Evolutionary conservation across 2,113 vertebrate species (phyloP).

Genomic region (Sander lucioperca): DNA sequence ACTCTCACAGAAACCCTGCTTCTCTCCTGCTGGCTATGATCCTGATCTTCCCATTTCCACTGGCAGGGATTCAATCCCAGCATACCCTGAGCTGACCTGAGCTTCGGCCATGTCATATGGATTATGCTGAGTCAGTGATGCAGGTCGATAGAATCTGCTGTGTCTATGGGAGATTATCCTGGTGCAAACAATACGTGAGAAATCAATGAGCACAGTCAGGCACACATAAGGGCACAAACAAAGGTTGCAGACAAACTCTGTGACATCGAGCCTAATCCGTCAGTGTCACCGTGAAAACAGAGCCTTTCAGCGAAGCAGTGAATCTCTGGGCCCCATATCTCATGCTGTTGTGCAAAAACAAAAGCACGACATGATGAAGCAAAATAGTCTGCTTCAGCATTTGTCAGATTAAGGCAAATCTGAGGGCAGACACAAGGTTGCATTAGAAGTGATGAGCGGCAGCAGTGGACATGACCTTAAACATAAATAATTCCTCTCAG

Average conservation of each 20-base stretch:
- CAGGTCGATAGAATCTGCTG: not conserved
- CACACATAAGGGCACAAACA: not conserved
- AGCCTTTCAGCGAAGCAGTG: not conserved
- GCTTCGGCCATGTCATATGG: not conserved
- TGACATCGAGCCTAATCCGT: not conserved
- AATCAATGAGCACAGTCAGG: not conserved
- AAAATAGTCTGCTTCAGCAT: constrained; percentile 2
- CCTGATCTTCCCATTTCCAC: constrained; percentile 31
- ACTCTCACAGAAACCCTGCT: constrained; percentile 15
- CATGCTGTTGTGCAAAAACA: not conserved
- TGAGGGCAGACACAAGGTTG: constrained; percentile 20
- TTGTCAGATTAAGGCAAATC: constrained; percentile 24
- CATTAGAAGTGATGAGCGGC: constrained; percentile 12
- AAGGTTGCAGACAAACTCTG: not conserved
- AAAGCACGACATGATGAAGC: not conserved
- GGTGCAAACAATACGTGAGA: not conserved
- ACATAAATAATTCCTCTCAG: constrained; percentile 24
- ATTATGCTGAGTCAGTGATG: constrained; percentile 27
- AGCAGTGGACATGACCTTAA: constrained; percentile 19
- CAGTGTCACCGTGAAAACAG: constrained; percentile 16
- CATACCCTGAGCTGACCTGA: constrained; percentile 24
- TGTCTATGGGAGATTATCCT: not conserved
- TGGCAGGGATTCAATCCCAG: constrained; percentile 19
- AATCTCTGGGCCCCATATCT: not conserved
- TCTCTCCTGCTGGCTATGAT: constrained; percentile 10